phyloP scores from a whole-genome alignment of 2,797 vertebrate genomes.

The Scomberomorus guttatus region DNA sequence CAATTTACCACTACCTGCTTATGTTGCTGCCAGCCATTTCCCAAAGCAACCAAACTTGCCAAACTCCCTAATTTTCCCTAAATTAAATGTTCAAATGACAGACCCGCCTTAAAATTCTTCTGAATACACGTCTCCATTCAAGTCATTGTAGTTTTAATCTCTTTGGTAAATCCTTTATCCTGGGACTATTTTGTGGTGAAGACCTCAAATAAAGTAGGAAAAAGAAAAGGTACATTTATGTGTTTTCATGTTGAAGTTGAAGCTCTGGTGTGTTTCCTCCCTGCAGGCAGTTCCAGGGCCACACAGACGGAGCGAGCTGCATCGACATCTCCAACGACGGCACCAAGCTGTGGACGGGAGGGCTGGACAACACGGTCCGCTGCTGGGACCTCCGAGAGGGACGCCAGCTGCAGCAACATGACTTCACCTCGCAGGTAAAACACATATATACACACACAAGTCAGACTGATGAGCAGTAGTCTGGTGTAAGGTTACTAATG shows the following conservation, averaged over 20 bases:
- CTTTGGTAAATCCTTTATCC: not conserved
- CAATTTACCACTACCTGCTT: not conserved
- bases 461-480: not conserved
- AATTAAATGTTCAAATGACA: too few relatives aligned
- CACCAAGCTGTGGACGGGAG: slow-evolving; percentile 91
- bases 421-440: slow-evolving; percentile 82
- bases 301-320: slow-evolving; percentile 88
- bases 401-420: slow-evolving; percentile 81
- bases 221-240: not conserved
- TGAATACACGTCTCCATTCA: too few relatives aligned
- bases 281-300: slow-evolving; percentile 83
- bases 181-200: not conserved
- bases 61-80: too few relatives aligned
- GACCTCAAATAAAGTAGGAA: not conserved
- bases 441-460: not conserved
- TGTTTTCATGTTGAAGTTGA: not conserved
- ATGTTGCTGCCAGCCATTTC: too few relatives aligned
- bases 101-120: too few relatives aligned
- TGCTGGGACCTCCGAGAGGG: slow-evolving; percentile 91
- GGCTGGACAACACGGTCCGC: slow-evolving; percentile 91
- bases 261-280: slow-evolving; percentile 1
- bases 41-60: too few relatives aligned
- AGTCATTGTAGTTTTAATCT: not conserved
- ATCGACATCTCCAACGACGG: slow-evolving; percentile 91
- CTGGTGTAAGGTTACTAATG: not conserved